Conservation (phyloP, 2,888 invertebrate genomes). For the Platycheirus albimanus region DNA sequence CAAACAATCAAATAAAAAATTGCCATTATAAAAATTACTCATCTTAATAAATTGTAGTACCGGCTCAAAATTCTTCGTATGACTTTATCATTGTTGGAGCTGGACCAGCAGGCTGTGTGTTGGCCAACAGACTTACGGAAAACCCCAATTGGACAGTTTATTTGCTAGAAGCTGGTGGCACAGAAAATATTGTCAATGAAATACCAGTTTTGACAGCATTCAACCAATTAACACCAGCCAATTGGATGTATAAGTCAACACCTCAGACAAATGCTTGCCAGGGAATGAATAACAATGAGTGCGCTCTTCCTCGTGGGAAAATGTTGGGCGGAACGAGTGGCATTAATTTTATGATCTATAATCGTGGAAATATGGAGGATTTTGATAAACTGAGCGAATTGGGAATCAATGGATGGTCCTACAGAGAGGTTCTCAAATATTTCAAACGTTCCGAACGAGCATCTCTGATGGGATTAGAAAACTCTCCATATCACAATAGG, state of each 20-base stretch:
- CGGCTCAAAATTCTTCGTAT: constrained; percentile 76
- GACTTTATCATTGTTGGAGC: constrained; percentile 83
- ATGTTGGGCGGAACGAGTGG: constrained; percentile 84
- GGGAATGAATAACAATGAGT: constrained; percentile 80
- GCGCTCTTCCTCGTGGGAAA: constrained; percentile 83
- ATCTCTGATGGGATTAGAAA: constrained; percentile 81
- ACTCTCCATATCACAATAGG: constrained; percentile 83
- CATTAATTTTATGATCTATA: constrained; percentile 86
- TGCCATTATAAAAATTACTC: not conserved
- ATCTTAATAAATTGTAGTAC: not conserved
- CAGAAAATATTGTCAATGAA: not conserved
- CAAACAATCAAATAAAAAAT: no score
- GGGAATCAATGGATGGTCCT: constrained; percentile 88
- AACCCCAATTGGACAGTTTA: constrained; percentile 82
- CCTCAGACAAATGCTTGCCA: constrained; percentile 85
- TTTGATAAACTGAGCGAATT: constrained; percentile 86
- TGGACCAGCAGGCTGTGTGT: constrained; percentile 83
- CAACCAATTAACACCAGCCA: constrained; percentile 81
- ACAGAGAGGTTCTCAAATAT: constrained; percentile 84
- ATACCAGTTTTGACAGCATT: constrained; percentile 32
- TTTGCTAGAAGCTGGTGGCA: constrained; percentile 83
- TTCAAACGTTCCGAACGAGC: constrained; percentile 85
- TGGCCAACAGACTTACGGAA: constrained; percentile 83
- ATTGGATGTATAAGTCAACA: constrained; percentile 87
- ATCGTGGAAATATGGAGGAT: constrained; percentile 87